Base-by-base conservation (phyloP, 2,113 vertebrate species). In the Catagonus wagneri region DNA sequence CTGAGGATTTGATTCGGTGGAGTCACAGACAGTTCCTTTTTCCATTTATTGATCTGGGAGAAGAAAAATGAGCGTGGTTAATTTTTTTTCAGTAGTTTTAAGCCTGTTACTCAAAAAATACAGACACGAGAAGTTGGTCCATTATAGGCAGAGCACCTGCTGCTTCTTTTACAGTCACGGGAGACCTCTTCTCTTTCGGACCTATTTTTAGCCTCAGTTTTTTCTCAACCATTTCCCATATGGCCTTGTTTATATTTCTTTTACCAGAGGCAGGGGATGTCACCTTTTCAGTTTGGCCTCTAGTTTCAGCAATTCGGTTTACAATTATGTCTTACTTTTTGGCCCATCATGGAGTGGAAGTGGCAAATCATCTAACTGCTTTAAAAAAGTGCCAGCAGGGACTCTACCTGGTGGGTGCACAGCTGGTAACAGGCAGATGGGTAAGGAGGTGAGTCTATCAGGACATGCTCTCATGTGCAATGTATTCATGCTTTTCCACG, bases 1-100 rank as follows among this genome's bases (percentile, higher is more conserved):
- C 85, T 94, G 83, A 76, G 9, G 14, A 86, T 74, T 94, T 91
- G 60, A 84, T 87, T 96, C 88, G 72, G 44, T 2, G 0, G n/a
- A 92, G 69, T 76, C 54, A 75, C 34, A 63, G 65, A 29, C 50
- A 12, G 83, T 68, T 95, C 75, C 22, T 54, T n/a, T 23, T 89
- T 69, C 69, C 76, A 85, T 14, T 83, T 96, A 94, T 89, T 95
- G 94, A 93, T 85, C 72, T 66, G 66, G 44, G 27, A 93, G 72
- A 89, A 92, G 85, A 89, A 86, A 83, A 93, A 54, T 60, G 52
- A 61, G 23, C 2, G 2, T 32, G 12, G 36, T 80, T 89, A 36
- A 54, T 61, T 17, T 22, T 25, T 66, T 61, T 79, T 65, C 79
- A 83, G 50, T 19, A 78, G 74, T 20, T 68, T 93, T 90, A 56